A percentile compares a stretch with the other conserved stretches of the same genome.
These are phyloP conservation scores for Furcula furcula DNA, from an alignment of 2,888 invertebrate genomes.

Conservation along the genomic window DNA sequence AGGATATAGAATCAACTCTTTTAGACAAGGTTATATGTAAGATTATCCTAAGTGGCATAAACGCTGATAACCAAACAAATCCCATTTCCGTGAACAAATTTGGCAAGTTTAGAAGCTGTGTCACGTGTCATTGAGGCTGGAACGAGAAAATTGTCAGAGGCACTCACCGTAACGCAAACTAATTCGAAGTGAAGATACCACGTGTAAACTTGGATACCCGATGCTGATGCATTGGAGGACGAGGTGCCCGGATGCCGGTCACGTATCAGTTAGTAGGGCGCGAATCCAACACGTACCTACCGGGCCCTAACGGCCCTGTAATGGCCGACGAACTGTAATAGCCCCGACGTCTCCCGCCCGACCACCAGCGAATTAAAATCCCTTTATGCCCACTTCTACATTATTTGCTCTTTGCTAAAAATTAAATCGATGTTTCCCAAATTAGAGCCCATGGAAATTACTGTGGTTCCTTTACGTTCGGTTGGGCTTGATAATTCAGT, in stretches of 20 bases:
- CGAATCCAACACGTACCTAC: constrained; percentile 68
- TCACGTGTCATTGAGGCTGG: constrained; percentile 13
- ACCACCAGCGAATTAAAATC: constrained; percentile 72
- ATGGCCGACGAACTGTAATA: constrained; percentile 64
- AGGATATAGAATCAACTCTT: too few relatives aligned
- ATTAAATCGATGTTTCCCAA: constrained; percentile 38
- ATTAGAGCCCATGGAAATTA: constrained; percentile 19
- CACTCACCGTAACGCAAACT: constrained; percentile 19
- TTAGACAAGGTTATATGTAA: too few relatives aligned
- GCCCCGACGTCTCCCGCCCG: constrained; percentile 52
- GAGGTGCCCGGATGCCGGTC: constrained; percentile 46
- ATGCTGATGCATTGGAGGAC: constrained; percentile 37
- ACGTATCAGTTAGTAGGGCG: constrained; percentile 76
- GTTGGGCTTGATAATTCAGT: background rate
- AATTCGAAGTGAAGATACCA: constrained; percentile 28
- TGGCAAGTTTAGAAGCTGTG: background rate
- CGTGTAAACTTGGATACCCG: constrained; percentile 32
- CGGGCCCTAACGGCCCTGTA: constrained; percentile 68
- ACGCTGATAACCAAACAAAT: too few relatives aligned
- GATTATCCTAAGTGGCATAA: too few relatives aligned
- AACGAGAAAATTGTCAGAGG: constrained; percentile 17
- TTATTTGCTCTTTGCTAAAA: constrained; percentile 32
- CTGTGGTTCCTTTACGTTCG: background rate
- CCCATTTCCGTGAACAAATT: constrained; percentile 5
- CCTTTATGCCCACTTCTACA: constrained; percentile 33